Conservation (phyloP, 2,888 invertebrate genomes). For the Chalcis sispes region DNA sequence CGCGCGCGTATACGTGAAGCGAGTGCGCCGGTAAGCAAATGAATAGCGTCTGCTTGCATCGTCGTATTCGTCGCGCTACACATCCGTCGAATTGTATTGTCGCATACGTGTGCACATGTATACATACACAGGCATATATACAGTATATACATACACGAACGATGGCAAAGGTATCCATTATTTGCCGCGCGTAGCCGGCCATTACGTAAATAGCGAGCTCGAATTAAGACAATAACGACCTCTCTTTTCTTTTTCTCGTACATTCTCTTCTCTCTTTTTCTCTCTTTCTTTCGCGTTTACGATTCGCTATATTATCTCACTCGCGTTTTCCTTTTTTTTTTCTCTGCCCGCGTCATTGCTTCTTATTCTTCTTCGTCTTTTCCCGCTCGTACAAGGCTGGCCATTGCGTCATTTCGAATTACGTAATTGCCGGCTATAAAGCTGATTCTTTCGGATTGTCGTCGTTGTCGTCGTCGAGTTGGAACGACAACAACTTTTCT, state of each 20-base stretch:
- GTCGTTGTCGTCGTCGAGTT: not conserved
- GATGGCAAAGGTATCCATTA: constrained; percentile 37
- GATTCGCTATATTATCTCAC: no score
- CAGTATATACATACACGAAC: no score
- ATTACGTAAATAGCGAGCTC: constrained; percentile 54
- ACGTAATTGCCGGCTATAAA: constrained; percentile 47
- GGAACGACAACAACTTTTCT: no score
- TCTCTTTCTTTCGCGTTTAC: not conserved
- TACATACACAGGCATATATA: no score
- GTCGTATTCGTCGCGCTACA: not conserved
- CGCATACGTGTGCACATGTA: no score
- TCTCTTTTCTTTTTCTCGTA: constrained; percentile 21
- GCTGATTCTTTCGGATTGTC: constrained; percentile 37
- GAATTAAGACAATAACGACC: constrained; percentile 56
- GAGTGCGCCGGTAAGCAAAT: not conserved
- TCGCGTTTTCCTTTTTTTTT: constrained; percentile 2
- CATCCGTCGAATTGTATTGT: no score
- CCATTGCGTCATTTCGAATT: constrained; percentile 43
- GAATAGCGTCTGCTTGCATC: not conserved
- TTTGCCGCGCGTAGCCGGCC: constrained; percentile 21
- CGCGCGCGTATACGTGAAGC: no score
- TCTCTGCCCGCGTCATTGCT: not conserved
- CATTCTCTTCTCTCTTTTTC: not conserved
- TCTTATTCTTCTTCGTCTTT: constrained; percentile 15
- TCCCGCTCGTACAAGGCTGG: not conserved